Percentiles rank a stretch among this genome's conserved stretches.
phyloP scores from a whole-genome alignment of 1,140 invertebrate species.

The Leptopilina clavipes region DNA sequence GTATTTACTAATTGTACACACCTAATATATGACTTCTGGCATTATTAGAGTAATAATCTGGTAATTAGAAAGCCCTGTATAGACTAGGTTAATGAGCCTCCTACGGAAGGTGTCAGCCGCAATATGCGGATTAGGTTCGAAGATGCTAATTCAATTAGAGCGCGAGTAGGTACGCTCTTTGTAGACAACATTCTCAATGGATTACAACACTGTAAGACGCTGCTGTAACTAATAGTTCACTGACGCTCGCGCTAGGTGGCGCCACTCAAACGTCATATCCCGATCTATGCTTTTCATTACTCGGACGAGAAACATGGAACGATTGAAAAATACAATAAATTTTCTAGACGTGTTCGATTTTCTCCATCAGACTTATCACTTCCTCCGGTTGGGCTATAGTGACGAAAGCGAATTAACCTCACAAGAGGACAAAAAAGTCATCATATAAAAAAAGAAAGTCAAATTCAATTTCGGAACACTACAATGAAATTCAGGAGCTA shows the following conservation, averaged over 20 bases:
- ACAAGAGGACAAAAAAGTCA: background rate
- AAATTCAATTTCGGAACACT: conserved; percentile 15
- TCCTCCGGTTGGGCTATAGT: background rate
- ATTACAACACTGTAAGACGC: background rate
- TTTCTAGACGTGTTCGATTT: conserved; percentile 26
- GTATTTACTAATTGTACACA: background rate
- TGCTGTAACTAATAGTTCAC: no score
- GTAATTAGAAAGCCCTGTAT: conserved; percentile 5
- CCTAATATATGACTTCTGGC: background rate
- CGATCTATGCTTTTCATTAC: no score
- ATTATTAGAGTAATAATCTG: background rate
- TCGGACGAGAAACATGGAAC: background rate
- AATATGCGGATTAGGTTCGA: conserved; percentile 62
- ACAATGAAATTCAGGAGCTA: conserved; percentile 5
- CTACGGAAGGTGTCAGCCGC: conserved; percentile 61
- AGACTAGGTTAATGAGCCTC: conserved; percentile 4
- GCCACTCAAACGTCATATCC: background rate
- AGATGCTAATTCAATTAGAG: conserved; percentile 70
- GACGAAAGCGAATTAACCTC: conserved; percentile 6
- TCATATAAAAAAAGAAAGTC: conserved; percentile 12
- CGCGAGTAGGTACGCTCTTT: conserved; percentile 58
- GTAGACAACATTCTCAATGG: conserved; percentile 56
- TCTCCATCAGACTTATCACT: conserved; percentile 15
- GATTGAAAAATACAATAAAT: background rate
- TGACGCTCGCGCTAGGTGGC: no score